A percentile compares a stretch with the other conserved stretches of the same genome.
These are phyloP conservation scores for Caenorhabditis plicata DNA, from an alignment of 2,888 invertebrate genomes.

Conservation along the genomic window DNA sequence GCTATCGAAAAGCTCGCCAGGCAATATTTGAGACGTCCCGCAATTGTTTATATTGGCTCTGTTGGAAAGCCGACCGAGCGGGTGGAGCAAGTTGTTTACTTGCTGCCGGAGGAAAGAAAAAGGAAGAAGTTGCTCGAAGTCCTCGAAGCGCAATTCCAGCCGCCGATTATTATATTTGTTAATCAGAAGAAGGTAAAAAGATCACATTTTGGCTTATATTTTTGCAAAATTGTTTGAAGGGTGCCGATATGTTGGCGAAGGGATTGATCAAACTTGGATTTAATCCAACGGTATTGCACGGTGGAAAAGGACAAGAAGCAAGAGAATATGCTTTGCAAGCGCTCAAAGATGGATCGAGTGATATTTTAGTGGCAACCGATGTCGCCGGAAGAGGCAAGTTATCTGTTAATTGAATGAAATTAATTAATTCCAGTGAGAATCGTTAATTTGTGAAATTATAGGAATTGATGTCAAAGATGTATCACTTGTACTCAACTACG, in stretches of 20 bases:
- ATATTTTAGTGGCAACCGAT: conserved; percentile 97
- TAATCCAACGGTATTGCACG: conserved; percentile 94
- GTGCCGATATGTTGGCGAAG: conserved; percentile 94
- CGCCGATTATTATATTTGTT: conserved; percentile 98
- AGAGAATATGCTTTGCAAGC: conserved; percentile 83
- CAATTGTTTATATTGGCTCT: conserved; percentile 95
- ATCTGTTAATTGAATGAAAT: neutral
- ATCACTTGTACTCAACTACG: conserved; percentile 97
- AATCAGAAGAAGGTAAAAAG: conserved; percentile 99
- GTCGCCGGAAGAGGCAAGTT: conserved; percentile 83
- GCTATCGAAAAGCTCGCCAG: conserved; percentile 94
- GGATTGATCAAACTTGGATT: conserved; percentile 93
- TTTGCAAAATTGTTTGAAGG: no score
- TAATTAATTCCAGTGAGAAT: no score
- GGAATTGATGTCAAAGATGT: conserved; percentile 99
- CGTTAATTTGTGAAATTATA: conserved; percentile 12
- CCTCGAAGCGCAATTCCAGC: conserved; percentile 84
- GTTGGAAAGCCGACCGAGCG: conserved; percentile 94
- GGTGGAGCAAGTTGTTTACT: conserved; percentile 87
- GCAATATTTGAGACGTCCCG: conserved; percentile 89
- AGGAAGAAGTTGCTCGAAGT: conserved; percentile 90
- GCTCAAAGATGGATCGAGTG: conserved; percentile 91
- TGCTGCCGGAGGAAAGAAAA: conserved; percentile 93
- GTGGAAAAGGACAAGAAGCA: conserved; percentile 88
- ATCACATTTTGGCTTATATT: no score